phyloP scores from a whole-genome alignment of 2,113 vertebrate genomes.

The Lepus americanus region DNA sequence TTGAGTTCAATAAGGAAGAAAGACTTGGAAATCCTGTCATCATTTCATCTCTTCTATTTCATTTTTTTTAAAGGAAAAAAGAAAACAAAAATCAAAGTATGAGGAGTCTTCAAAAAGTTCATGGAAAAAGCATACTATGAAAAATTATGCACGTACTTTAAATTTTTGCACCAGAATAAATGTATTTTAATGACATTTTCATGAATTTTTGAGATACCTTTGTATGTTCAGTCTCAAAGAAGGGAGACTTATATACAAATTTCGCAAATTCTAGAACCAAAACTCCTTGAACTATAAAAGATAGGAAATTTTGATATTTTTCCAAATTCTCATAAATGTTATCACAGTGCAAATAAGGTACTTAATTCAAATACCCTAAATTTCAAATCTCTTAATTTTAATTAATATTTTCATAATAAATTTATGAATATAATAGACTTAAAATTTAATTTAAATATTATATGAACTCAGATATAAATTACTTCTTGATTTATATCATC shows the following conservation, averaged over 20 bases:
- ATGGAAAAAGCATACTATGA: too few relatives aligned
- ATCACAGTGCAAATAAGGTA: background rate
- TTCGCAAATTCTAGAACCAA: background rate
- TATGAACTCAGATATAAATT: background rate
- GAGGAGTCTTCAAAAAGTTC: too few relatives aligned
- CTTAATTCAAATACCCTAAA: background rate
- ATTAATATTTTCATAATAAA: too few relatives aligned
- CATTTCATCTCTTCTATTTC: background rate
- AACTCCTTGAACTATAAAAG: background rate
- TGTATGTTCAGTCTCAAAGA: background rate
- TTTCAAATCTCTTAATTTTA: too few relatives aligned
- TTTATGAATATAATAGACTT: too few relatives aligned
- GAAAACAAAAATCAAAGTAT: background rate
- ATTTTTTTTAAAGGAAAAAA: background rate
- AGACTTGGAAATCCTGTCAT: background rate
- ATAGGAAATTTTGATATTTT: background rate
- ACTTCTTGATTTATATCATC: background rate
- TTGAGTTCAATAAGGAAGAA: background rate
- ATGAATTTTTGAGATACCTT: too few relatives aligned
- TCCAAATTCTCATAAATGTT: background rate
- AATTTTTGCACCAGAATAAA: too few relatives aligned
- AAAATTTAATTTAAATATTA: background rate
- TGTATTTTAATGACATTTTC: too few relatives aligned
- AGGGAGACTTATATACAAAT: background rate
- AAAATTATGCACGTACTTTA: too few relatives aligned